phyloP scores from a whole-genome alignment of 1,140 invertebrate genomes.

The Tigriopus japonicus region DNA sequence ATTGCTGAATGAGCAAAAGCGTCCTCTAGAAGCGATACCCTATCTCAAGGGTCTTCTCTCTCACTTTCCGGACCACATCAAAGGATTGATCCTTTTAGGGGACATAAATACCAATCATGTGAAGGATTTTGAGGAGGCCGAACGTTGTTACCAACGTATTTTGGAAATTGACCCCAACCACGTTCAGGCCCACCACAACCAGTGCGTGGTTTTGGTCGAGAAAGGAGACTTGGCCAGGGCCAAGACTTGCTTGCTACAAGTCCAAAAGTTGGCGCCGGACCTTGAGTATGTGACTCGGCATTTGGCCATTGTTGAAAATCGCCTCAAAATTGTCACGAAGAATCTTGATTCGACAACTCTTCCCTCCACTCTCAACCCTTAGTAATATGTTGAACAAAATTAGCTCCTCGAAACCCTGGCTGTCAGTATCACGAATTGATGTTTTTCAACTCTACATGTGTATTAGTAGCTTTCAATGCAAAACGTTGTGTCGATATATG shows the following conservation, averaged over 20 bases:
- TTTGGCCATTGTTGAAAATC: constrained; percentile 56
- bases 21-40: neutral
- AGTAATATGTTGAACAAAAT: too few species aligned
- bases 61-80: constrained; percentile 10
- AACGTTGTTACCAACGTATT: constrained; percentile 54
- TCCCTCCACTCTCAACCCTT: too few species aligned
- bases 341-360: too few species aligned
- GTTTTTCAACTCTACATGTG: too few species aligned
- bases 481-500: too few species aligned
- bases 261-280: constrained; percentile 52
- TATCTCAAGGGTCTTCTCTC: constrained; percentile 4
- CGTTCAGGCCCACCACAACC: constrained; percentile 82
- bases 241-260: constrained; percentile 58
- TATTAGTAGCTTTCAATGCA: too few species aligned
- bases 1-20: constrained; percentile 7
- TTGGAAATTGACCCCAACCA: constrained; percentile 68
- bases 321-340: constrained; percentile 23
- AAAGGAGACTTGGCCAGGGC: constrained; percentile 59
- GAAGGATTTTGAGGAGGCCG: constrained; percentile 52
- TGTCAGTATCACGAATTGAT: too few species aligned
- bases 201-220: constrained; percentile 88
- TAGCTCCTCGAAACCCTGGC: too few species aligned
- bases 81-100: constrained; percentile 35
- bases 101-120: constrained; percentile 75
- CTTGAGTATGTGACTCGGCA: constrained; percentile 80